Evolutionary conservation across 2,888 invertebrate species (phyloP).

Genomic region (Tetranychus piercei): DNA sequence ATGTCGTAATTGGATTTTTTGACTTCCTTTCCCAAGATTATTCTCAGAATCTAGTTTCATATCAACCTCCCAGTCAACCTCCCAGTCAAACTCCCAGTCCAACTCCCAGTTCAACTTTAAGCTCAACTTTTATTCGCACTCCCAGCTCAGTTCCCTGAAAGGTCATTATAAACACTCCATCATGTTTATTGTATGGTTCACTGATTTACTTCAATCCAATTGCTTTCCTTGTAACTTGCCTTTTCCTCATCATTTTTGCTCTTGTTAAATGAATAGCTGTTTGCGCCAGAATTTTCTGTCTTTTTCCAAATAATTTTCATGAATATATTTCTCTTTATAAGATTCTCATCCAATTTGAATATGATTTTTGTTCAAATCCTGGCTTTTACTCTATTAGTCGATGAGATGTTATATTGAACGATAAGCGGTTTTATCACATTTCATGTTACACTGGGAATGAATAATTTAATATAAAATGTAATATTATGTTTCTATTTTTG

Average conservation of each 20-base stretch:
- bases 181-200: background rate
- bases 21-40: background rate
- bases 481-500: too few species aligned
- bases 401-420: too few species aligned
- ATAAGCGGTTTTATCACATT: too few species aligned
- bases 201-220: background rate
- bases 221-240: background rate
- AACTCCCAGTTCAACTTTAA: background rate
- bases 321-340: too few species aligned
- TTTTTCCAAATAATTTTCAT: too few species aligned
- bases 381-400: too few species aligned
- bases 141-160: background rate
- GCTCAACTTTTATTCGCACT: background rate
- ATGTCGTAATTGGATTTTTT: too few species aligned
- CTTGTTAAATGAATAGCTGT: background rate
- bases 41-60: background rate
- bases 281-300: too few species aligned
- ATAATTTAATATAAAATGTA: too few species aligned
- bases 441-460: too few species aligned
- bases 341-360: too few species aligned
- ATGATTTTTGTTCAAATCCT: too few species aligned
- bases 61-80: background rate
- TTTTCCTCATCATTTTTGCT: background rate
- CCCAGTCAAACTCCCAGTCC: background rate
- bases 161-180: conserved; percentile 1